Evolutionary conservation across 64 coral and sea anemone genomes (phyloP), one percentile per base, ranked within the genome.

Genomic region (Catalaphyllia jardinei): DNA sequence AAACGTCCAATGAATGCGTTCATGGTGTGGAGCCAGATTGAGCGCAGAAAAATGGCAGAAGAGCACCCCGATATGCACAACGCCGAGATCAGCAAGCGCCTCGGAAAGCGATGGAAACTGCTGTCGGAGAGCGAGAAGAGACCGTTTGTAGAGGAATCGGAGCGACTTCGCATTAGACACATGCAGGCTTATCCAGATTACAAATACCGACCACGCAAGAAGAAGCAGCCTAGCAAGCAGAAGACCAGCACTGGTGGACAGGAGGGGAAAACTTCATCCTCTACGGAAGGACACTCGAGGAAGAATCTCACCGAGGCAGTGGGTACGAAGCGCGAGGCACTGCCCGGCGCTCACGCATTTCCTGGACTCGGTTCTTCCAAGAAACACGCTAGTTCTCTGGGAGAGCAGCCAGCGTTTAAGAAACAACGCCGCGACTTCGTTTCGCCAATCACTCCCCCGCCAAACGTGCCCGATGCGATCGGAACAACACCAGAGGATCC

Each of bases 11-110:
- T 99, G 97, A 99, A 99, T 80, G 97, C 97, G 60, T 99, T 99
- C 64, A 99, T 99, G 97, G 97, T 99, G 4, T 99, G 97, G 97
- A 95, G 93, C 85, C 97, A 99, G 91, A 99, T 99, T 46, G 97
- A 99, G 72, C 97, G 97, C 25, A 90, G 97, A 79, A 99, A 99
- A 82, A 99, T 99, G 97, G 97, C 97, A 15, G 97, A 99, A 65
- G 97, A 99, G 73, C 97, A 99, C 60, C 97, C 97, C 10, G 97
- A 99, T 71, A 99, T 99, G 97, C 97, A 99, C 65, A 99, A 99
- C 92, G 97, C 97, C 30, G 97, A 99, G 86, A 99, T 99, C 67
- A 99, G 97, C 86, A 99, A 99, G 80, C 94, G 97, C 30, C 91
- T 99, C 8, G 97, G 97, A 13, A 99, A 99, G 74, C 91, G 93